phyloP scores from a whole-genome alignment of 2,888 invertebrate genomes.

The Acrobasis consociella region DNA sequence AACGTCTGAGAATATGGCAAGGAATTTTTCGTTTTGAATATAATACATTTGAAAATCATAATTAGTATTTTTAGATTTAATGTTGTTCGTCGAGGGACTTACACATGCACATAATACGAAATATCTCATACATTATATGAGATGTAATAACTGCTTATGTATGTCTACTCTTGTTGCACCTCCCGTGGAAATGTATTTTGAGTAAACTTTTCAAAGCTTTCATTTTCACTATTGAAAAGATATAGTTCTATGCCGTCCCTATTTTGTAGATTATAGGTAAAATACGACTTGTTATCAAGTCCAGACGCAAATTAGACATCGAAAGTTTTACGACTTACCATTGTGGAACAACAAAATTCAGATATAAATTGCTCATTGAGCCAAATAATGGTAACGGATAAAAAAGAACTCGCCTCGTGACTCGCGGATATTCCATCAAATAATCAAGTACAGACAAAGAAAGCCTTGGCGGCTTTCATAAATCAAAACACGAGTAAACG shows the following conservation, averaged over 20 bases:
- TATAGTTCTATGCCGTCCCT: neutral
- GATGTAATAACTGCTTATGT: no score
- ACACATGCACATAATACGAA: no score
- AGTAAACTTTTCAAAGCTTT: no score
- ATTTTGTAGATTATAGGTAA: neutral
- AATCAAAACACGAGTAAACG: constrained; percentile 67
- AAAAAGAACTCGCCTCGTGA: constrained; percentile 41
- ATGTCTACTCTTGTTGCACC: no score
- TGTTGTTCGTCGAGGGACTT: no score
- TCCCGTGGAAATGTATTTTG: no score
- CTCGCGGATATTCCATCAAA: constrained; percentile 44
- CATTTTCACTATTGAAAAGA: neutral
- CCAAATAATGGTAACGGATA: constrained; percentile 46
- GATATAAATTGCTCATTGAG: constrained; percentile 45
- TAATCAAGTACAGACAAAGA: constrained; percentile 57
- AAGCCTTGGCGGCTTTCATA: constrained; percentile 50
- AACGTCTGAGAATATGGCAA: no score
- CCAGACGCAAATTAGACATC: constrained; percentile 51
- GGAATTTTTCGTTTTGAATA: no score
- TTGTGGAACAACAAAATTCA: constrained; percentile 50
- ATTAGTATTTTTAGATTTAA: no score
- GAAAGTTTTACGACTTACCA: constrained; percentile 46
- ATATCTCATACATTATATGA: no score
- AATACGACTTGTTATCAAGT: constrained; percentile 29
- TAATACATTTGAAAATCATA: no score